Evolutionary conservation across 2,888 invertebrate genomes (phyloP).

Genomic region (Apamea sordens): DNA sequence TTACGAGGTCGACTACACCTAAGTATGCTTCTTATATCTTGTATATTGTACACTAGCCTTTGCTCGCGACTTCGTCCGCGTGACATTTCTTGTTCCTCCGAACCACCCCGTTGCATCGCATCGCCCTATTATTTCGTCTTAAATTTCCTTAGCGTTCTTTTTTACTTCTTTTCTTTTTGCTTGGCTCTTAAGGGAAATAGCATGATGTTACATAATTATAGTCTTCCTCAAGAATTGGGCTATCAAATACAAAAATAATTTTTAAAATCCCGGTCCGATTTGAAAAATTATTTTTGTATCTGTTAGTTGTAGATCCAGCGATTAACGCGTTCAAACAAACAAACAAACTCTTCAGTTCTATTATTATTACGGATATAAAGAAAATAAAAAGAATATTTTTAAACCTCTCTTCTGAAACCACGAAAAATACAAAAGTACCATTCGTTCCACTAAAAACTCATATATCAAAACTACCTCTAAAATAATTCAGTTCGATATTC

Average conservation of each 20-base stretch:
- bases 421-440: background rate
- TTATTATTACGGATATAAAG: background rate
- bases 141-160: no score
- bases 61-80: no score
- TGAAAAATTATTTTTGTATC: no score
- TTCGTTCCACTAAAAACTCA: conserved; percentile 14
- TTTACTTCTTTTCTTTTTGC: no score
- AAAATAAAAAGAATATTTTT: background rate
- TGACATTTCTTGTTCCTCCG: no score
- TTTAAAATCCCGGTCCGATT: background rate
- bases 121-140: no score
- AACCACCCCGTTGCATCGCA: no score
- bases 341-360: background rate
- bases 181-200: no score
- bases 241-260: background rate
- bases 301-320: background rate
- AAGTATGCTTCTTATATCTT: background rate
- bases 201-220: no score
- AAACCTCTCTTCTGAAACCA: background rate
- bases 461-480: conserved; percentile 53
- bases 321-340: background rate
- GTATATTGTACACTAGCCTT: no score
- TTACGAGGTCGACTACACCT: background rate
- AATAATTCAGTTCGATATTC: conserved; percentile 60
- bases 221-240: background rate